Base-by-base conservation (phyloP, 1,140 invertebrate species). In the Gyrodactylus salaris region DNA sequence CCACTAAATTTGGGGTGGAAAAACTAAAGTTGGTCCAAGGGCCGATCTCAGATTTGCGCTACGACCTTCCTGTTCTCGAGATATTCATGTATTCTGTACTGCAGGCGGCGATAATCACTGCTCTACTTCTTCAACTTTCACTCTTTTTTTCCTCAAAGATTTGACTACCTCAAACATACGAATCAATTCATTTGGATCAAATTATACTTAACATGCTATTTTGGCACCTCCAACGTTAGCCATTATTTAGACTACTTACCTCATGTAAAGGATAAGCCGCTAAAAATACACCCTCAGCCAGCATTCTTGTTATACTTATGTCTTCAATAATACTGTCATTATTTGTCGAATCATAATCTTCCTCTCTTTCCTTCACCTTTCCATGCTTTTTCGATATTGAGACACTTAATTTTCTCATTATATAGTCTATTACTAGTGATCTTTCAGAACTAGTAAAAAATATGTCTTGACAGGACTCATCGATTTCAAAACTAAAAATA, bases 251-350 rank as follows among this genome's bases (percentile, higher is more conserved):
- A n/a, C n/a, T n/a, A 71, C 1, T 25, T 71, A 71, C 70, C 25
- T 71, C 70, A 25, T 71, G 70, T 71, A 71, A 25, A 24, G 70
- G 70, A 71, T 71, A 71, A 24, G 70, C 70, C 1, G 70, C 70
- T 1, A 71, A 26, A 25, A 24, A 71, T 2, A 71, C 70, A 25
- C 24, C 24, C 23, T 24, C 70, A 16, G 1, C 26, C 20, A 71
- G 25, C 20, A 71, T 16, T 25, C 70, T 21, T 24, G 21, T 25
- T 16, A 71, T 71, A 2, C 70, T 25, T 25, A 71, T 24, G 26
- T 25, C 34, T 54, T 54, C 34, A 54, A 54, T 54, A 16, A n/a
- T 54, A n/a, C 34, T n/a, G n/a, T 54, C 7, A 54, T 54, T n/a
- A 7, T 54, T n/a, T 54, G 7, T n/a, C 7, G 34, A 54, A 16